Evolutionary conservation across 2,113 vertebrate species (phyloP), one percentile per base, ranked within the genome.

Genomic region (Ictidomys tridecemlineatus): DNA sequence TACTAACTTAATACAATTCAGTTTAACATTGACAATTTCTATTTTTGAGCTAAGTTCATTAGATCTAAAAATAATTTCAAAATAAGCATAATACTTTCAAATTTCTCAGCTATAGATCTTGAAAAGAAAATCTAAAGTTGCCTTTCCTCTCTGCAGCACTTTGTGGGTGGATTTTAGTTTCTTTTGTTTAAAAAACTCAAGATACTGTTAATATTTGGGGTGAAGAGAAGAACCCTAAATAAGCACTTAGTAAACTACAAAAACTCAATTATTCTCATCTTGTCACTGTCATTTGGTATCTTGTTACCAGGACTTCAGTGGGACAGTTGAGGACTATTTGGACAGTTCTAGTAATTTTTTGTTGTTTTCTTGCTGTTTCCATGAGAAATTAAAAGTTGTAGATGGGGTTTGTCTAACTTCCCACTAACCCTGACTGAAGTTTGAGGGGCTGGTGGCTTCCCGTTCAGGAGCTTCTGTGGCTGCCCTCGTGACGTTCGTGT

Each of bases 31-130:
- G 53, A 67, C 91, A 72, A 37, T 39, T 89, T 85, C 42, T 42
- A 39, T 86, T 96, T 97, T 76, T 69, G 24, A 92, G 80, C n/a
- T 53, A 37, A 95, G 67, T 95, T 96, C 76, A 87, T 95, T 83
- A 90, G 53, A 79, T 69, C 94, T 80, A 96, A 98, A 97, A 82
- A 89, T 87, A 92, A 65, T 63, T 39, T 78, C 24, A 95, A 92
- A 89, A 93, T 30, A 96, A 69, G n/a, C 82, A 16, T 72, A 97
- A 93, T 90, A 97, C 95, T 97, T 98, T 98, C 65, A 97, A 69
- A 93, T 96, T 94, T 95, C 79, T 77, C 67, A 94, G 56, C 56
- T 78, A 9, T 61, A 89, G 93, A 78, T 83, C 93, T 97, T 97
- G 89, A 97, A 97, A 58, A 95, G 65, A 98, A 97, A 93, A 24